phyloP scores from a whole-genome alignment of 2,888 invertebrate genomes.

The Drosophila leonis region DNA sequence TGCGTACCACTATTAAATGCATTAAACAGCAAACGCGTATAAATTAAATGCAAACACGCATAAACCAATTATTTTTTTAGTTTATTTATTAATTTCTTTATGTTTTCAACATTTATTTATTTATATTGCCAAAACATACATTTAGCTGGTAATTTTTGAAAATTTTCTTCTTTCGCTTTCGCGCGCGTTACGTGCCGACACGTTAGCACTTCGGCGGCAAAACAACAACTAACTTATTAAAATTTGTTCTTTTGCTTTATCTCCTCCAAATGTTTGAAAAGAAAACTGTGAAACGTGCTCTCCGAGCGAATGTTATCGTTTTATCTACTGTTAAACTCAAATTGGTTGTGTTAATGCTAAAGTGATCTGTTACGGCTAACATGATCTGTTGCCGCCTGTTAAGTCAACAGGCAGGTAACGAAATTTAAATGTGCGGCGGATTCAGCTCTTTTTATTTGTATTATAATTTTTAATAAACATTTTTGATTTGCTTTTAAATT shows the following conservation, averaged over 20 bases:
- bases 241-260: conserved; percentile 12
- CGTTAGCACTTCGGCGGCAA: conserved; percentile 19
- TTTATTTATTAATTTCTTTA: not conserved
- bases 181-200: not conserved
- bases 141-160: conserved; percentile 27
- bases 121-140: conserved; percentile 28
- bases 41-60: conserved; percentile 18
- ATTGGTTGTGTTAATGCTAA: conserved; percentile 35
- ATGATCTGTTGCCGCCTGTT: conserved; percentile 16
- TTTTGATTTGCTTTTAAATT: too few relatives aligned
- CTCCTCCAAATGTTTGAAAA: conserved; percentile 5
- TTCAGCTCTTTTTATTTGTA: too few relatives aligned
- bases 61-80: not conserved
- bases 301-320: conserved; percentile 1
- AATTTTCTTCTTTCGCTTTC: conserved; percentile 5
- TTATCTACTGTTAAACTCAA: conserved; percentile 35
- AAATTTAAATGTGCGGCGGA: not conserved
- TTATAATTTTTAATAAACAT: too few relatives aligned
- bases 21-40: conserved; percentile 28
- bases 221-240: conserved; percentile 37
- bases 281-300: conserved; percentile 1
- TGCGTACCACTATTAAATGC: conserved; percentile 40
- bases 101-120: not conserved
- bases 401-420: not conserved
- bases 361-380: conserved; percentile 19